Base-by-base conservation (phyloP, 2,113 vertebrate species). In the Nipponia nippon region DNA sequence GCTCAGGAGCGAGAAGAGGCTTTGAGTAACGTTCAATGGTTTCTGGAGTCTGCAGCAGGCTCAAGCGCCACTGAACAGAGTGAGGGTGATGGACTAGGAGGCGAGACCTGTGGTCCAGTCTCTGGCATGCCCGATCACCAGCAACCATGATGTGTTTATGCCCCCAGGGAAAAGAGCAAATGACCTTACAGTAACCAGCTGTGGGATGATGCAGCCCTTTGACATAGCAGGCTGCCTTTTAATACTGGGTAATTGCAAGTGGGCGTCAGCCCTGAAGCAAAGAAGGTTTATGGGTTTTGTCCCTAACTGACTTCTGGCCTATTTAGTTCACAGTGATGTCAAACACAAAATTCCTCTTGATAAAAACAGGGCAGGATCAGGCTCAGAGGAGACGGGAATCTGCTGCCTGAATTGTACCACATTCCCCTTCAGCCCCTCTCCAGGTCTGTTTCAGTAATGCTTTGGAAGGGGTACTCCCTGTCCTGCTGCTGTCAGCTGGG, bases 401-500 rank as follows among this genome's bases (percentile, higher is more conserved):
- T 86, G 67, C 59, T 75, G 80, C 42, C 42, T 75, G 59, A 34
- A 66, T 82, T 25, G 47, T 19, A 79, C 13, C 62, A 19, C 26
- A 22, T 44, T 61, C 8, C 30, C 10, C 17, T 32, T 83, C 42
- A 20, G 22, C 21, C 29, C 9, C 58, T 85, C 52, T 72, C 34
- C 0, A 13, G 11, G 44, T 40, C 34, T 6, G 1, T 93, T 96
- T 82, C 6, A 10, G 76, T 65, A 87, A 38, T 0, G 1, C 13
- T 92, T 86, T 93, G 42, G 42, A 95, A 90, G 50, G n/a, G 75
- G 9, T 36, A 19, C 75, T 97, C 78, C 78, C 72, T 89, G 78
- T 92, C 76, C 94, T 90, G 56, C 62, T 94, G 84, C 83, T 90
- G 65, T 70, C 93, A 83, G 71, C 85, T 94, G 86, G 50, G 79